Conservation (phyloP, 2,888 invertebrate genomes). For the Escarpia spicata region DNA sequence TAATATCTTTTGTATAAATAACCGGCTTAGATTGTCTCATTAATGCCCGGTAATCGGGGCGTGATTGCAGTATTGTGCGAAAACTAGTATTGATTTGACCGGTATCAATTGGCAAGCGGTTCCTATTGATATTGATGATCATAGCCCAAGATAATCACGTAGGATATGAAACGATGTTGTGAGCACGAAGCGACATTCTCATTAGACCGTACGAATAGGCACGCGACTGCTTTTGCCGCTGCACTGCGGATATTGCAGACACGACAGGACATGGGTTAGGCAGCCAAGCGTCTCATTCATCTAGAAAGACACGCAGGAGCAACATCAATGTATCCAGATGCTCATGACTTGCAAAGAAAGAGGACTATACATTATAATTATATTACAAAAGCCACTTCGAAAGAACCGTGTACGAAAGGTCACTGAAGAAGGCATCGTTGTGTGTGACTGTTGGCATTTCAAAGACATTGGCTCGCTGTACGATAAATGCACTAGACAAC, state of each 20-base stretch:
- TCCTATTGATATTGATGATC: not conserved
- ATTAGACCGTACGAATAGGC: not conserved
- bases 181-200: not conserved
- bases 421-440: not conserved
- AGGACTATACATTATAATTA: not conserved
- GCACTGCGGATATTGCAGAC: not conserved
- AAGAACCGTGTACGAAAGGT: not conserved
- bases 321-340: not conserved
- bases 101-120: not conserved
- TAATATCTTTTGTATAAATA: not conserved
- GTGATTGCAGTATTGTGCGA: not conserved
- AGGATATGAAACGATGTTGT: not conserved
- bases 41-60: not conserved
- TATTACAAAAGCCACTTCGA: not conserved
- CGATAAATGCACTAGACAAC: not conserved
- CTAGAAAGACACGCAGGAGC: not conserved
- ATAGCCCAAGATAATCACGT: not conserved
- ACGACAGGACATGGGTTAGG: not conserved
- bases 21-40: not conserved
- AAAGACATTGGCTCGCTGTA: not conserved
- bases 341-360: not conserved
- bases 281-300: not conserved
- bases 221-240: not conserved
- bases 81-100: not conserved
- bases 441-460: not conserved